Evolutionary conservation across 2,888 invertebrate genomes (phyloP), one percentile per base, ranked within the genome.

Genomic region (Timema podura): DNA sequence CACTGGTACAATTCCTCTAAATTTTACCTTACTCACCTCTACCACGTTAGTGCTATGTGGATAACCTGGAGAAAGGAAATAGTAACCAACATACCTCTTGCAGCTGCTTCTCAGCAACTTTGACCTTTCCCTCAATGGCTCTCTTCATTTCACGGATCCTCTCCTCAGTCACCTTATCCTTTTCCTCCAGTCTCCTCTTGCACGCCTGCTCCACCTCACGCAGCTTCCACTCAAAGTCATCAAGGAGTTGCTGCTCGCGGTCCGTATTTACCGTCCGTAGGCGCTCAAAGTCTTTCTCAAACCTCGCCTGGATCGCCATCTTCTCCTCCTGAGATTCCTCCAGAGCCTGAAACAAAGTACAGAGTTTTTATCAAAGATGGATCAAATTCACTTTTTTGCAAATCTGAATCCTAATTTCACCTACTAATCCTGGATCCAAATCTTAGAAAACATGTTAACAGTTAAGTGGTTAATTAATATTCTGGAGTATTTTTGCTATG

Each of bases 221-320:
- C 79, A 92, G 83, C 82, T 92, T 91, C 92, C 92, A 93, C 82
- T 93, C 92, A 81, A 92, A 92, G 82, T 93, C 92, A 5, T 89
- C 88, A 75, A 92, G 82, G 77, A 92, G 84, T 71, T 88, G 84
- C 76, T 91, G 91, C 67, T 92, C 92, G 67, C 91, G 84, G 68
- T 76, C 86, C 68, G 88, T 86, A 48, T 88, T 89, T 64, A 89
- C 87, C 0, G 88, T 88, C 5, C 89, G 82, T 54, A 89, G 83
- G 11, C 87, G 85, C 75, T 90, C 89, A 81, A 90, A 88, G n/a
- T 90, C 89, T 0, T 84, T 79, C 8, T 88, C 86, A 86, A 88
- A 90, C 80, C 85, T 85, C 57, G 82, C 81, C 76, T 87, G 85
- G 68, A 86, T 81, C 74, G 83, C 83, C 71, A 83, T 82, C 71